Evolutionary conservation across 2,888 invertebrate genomes (phyloP), one percentile per base, ranked within the genome.

Genomic region (Tetragonula carbonaria): DNA sequence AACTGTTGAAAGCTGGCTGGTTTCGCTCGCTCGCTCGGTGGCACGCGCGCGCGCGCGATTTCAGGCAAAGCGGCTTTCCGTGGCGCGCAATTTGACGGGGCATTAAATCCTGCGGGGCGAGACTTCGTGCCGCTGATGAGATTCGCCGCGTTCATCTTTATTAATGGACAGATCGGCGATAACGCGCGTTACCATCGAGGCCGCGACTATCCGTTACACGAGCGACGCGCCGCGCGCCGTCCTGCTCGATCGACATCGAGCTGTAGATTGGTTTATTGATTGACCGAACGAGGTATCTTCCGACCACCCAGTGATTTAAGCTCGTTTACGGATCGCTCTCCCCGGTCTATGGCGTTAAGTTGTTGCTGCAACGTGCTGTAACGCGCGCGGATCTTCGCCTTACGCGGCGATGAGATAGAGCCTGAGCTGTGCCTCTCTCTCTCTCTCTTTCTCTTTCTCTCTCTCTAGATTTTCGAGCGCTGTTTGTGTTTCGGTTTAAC

Each of bases 51-150:
- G 71, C 74, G 85, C 73, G 62, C 76, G 77, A 84, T 83, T 80
- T 81, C 87, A 89, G 83, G 83, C 78, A 88, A 88, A 87, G 80
- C 87, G 85, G 84, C 84, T 89, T 88, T 86, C 70, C 78, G 50
- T 53, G 73, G 78, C 71, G 77, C 53, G 78, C 79, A 79, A 80
- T 78, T 66, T 74, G 85, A 85, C 78, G 67, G 67, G 77, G 75
- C 79, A 53, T 83, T 88, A 82, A 83, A 87, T 85, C 85, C 80
- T 51, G n/a, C 38, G 38, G 45, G 65, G 23, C 62, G 55, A 55
- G 70, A 78, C 79, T 68, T 76, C 59, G n/a, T 33, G 51, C n/a
- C 57, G 45, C 53, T 68, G 82, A 82, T 67, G 85, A 72, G 78
- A 78, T 82, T 51, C 68, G 33, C 18, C 50, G 57, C 78, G 59